Evolutionary conservation across 2,113 vertebrate genomes (phyloP).

Genomic region (Toxotes chatareus): DNA sequence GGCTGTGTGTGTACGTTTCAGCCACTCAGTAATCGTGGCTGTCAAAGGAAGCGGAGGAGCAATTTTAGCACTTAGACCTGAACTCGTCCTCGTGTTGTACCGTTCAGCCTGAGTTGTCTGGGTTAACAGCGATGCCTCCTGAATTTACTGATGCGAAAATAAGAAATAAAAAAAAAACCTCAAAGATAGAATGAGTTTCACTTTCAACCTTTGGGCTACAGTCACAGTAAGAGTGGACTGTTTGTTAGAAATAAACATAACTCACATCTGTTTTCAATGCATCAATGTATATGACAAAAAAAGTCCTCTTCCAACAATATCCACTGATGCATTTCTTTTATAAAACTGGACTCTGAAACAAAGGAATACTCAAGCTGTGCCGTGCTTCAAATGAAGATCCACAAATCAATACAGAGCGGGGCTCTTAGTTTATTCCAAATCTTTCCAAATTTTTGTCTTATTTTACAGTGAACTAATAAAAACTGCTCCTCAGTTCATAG

Average conservation of each 20-base stretch:
- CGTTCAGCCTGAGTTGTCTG: constrained; percentile 21
- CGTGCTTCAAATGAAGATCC: constrained; percentile 21
- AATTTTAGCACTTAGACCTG: constrained; percentile 23
- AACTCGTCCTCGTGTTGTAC: constrained; percentile 26
- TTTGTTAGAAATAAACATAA: constrained; percentile 63
- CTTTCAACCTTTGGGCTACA: constrained; percentile 32
- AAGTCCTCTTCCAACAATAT: constrained; percentile 46
- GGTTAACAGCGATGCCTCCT: constrained; percentile 33
- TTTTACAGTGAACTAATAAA: constrained; percentile 27
- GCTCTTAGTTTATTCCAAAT: constrained; percentile 41
- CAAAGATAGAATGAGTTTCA: constrained; percentile 32
- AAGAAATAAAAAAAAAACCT: constrained; percentile 25
- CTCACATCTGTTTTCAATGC: constrained; percentile 66
- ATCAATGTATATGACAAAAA: constrained; percentile 66
- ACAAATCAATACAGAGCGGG: constrained; percentile 48
- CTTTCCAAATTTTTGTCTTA: constrained; percentile 23
- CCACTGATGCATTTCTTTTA: constrained; percentile 42
- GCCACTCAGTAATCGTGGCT: constrained; percentile 35
- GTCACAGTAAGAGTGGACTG: constrained; percentile 48
- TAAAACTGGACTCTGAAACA: constrained; percentile 38
- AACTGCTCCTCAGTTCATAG: neutral
- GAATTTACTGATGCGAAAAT: constrained; percentile 1
- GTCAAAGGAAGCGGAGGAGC: constrained; percentile 23
- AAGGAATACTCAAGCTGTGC: constrained; percentile 24
- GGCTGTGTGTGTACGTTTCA: constrained; percentile 17